Percentiles rank a stretch among this genome's conserved stretches.
Conservation (phyloP, 1,140 invertebrate genomes). For the Plutomurus gul region DNA sequence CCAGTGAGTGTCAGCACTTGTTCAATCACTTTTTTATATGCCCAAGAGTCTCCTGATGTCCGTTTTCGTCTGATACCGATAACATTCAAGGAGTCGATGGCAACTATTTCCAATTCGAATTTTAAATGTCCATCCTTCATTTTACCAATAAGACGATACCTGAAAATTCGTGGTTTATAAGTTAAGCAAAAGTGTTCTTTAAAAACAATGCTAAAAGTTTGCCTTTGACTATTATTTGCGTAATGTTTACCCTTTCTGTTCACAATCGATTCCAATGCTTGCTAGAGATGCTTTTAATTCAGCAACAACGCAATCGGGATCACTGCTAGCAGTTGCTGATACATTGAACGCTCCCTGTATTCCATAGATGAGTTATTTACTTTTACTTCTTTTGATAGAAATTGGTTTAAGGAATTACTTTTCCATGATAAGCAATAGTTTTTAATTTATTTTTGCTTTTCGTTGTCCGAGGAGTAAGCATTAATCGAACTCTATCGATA, state of each 20-base stretch:
- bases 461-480: conserved; percentile 70
- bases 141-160: conserved; percentile 55
- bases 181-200: background rate
- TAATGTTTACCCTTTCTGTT: conserved; percentile 72
- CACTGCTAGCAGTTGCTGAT: conserved; percentile 69
- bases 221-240: background rate
- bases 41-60: conserved; percentile 81
- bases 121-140: conserved; percentile 62
- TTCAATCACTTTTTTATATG: conserved; percentile 84
- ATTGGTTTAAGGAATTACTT: background rate
- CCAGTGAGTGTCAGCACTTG: conserved; percentile 71
- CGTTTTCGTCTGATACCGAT: conserved; percentile 77
- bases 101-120: conserved; percentile 82
- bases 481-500: conserved; percentile 69
- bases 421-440: conserved; percentile 55
- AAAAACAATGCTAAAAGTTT: background rate
- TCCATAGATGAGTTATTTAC: background rate
- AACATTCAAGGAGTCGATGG: conserved; percentile 60
- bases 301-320: conserved; percentile 68
- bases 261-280: conserved; percentile 70
- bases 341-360: conserved; percentile 74
- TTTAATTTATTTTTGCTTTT: conserved; percentile 56
- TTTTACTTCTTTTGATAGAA: background rate
- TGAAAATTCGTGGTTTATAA: background rate
- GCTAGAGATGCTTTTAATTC: conserved; percentile 67